A percentile compares a stretch with the other conserved stretches of the same genome.
Conservation (phyloP, 2,888 invertebrate genomes). For the Xylophagus ater region DNA sequence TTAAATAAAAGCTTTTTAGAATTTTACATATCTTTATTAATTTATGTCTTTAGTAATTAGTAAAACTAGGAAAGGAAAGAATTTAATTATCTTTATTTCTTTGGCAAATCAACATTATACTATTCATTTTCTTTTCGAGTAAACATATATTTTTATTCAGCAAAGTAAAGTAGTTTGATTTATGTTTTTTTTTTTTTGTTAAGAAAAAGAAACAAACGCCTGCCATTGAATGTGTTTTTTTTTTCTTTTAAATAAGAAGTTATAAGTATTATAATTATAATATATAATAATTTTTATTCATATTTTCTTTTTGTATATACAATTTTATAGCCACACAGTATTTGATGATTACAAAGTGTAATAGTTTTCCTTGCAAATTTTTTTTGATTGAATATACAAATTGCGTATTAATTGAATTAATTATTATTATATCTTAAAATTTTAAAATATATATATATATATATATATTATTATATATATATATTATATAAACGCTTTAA, state of each 20-base stretch:
- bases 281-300: neutral
- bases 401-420: neutral
- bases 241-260: too few species aligned
- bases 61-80: too few species aligned
- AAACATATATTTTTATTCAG: neutral
- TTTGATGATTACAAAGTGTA: slow-evolving; percentile 11
- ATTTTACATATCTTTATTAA: too few species aligned
- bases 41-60: too few species aligned
- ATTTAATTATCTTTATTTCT: too few species aligned
- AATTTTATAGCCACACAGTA: slow-evolving; percentile 14
- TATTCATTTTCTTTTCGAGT: neutral
- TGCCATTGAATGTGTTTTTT: too few species aligned
- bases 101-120: slow-evolving; percentile 7
- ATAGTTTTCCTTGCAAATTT: slow-evolving; percentile 12
- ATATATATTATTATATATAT: neutral
- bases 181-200: slow-evolving; percentile 4
- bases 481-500: neutral
- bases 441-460: neutral
- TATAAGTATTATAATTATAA: neutral
- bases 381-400: slow-evolving; percentile 5
- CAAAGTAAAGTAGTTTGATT: slow-evolving; percentile 5
- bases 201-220: too few species aligned
- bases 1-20: too few species aligned
- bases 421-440: too few species aligned
- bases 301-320: slow-evolving; percentile 11